Evolutionary conservation across 2,113 vertebrate species (phyloP), one percentile per base, ranked within the genome.

Genomic region (Neofelis nebulosa): DNA sequence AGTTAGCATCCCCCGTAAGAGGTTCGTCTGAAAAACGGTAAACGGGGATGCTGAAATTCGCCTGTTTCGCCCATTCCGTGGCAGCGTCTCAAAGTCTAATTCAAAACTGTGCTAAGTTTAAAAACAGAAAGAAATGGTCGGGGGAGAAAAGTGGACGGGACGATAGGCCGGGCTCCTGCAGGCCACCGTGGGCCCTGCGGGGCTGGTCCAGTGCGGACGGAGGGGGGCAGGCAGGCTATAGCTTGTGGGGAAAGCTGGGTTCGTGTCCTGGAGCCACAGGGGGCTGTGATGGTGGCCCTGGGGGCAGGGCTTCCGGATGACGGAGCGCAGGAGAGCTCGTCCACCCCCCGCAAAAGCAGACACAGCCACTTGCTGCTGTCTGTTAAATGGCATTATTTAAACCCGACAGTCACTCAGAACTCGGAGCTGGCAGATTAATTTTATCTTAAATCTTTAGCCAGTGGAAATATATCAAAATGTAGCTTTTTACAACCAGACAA

Each of bases 81-180:
- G 52, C 1, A 2, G 61, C 13, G 0, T n/a, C 68, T 66, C 36
- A 12, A 69, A 12, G 19, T 55, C 31, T 5, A 13, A 48, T 4
- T 38, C 50, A 8, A 76, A 96, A 33, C 36, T 7, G 21, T 3
- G 21, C 92, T 27, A 2, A 33, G 0, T n/a, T 55, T 23, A 48
- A 41, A 82, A 69, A 33, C 3, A 21, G 21, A 73, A 33, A 25
- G 73, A 36, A 27, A 6, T 0, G 0, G 19, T 3, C 0, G 4
- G 14, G 5, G 65, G 4, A n/a, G n/a, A 45, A 13, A 1, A 2
- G 4, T 0, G 50, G 74, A 78, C 0, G 0, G 14, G 25, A 3
- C 10, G 57, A 9, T 38, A 27, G 5, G 0, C 2, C 0, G 1
- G 36, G 15, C 94, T 12, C 3, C 7, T 57, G 4, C 0, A 1